Conservation (phyloP, 35 echinoderm and acorn worm species). For the Patiria miniata region DNA sequence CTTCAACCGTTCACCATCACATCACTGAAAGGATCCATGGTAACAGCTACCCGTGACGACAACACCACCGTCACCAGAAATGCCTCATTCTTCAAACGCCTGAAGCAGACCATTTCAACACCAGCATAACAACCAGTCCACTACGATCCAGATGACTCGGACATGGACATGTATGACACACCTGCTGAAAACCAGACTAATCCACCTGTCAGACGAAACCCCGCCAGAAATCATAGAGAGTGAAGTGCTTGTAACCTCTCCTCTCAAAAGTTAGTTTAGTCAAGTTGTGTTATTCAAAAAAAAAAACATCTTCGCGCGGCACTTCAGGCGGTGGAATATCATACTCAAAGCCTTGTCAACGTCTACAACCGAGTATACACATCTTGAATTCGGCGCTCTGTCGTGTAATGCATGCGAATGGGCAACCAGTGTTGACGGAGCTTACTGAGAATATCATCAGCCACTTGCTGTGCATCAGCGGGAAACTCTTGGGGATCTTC, state of each 20-base stretch:
- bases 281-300: not conserved
- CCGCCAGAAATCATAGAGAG: not conserved
- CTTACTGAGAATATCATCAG: too few relatives aligned
- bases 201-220: not conserved
- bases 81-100: constrained; percentile 46
- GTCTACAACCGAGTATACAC: too few relatives aligned
- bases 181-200: not conserved
- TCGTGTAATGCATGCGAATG: too few relatives aligned
- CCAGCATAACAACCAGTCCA: not conserved
- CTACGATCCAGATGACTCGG: not conserved
- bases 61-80: constrained; percentile 51
- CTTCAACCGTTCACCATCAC: constrained; percentile 64
- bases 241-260: constrained; percentile 12
- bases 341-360: too few relatives aligned
- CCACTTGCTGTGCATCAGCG: too few relatives aligned
- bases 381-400: too few relatives aligned
- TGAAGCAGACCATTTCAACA: not conserved
- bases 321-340: too few relatives aligned
- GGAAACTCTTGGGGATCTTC: too few relatives aligned
- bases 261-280: not conserved
- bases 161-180: too few relatives aligned
- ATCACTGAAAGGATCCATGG: constrained; percentile 54
- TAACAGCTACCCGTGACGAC: constrained; percentile 51
- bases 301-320: too few relatives aligned
- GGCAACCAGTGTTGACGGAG: too few relatives aligned